A percentile compares a stretch with the other conserved stretches of the same genome.
Conservation (phyloP, 2,888 invertebrate genomes). For the Aphodius sticticus region DNA sequence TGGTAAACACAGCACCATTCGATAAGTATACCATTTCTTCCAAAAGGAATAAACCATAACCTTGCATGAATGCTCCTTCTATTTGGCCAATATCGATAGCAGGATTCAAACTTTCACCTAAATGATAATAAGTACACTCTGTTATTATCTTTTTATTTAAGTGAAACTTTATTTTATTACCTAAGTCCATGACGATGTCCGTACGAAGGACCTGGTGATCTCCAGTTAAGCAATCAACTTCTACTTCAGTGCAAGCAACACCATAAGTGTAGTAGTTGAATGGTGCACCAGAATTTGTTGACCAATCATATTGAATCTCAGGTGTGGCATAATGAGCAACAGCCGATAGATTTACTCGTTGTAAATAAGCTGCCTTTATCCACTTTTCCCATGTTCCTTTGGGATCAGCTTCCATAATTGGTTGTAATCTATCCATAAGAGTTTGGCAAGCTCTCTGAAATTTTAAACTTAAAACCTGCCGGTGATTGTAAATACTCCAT, state of each 20-base stretch:
- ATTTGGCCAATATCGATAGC: slow-evolving; percentile 97
- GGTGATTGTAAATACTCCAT: not conserved
- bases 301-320: slow-evolving; percentile 74
- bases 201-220: slow-evolving; percentile 89
- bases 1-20: slow-evolving; percentile 79
- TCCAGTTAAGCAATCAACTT: slow-evolving; percentile 93
- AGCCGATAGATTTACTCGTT: slow-evolving; percentile 81
- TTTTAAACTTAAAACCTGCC: slow-evolving; percentile 5
- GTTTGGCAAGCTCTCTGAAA: slow-evolving; percentile 78
- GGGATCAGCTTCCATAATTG: slow-evolving; percentile 78
- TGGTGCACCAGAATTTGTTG: slow-evolving; percentile 73
- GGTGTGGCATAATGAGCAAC: slow-evolving; percentile 85
- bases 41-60: slow-evolving; percentile 89
- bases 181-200: slow-evolving; percentile 95
- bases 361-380: slow-evolving; percentile 79
- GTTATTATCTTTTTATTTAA: no score
- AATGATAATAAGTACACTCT: slow-evolving; percentile 46
- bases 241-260: slow-evolving; percentile 86
- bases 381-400: slow-evolving; percentile 85
- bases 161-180: slow-evolving; percentile 14
- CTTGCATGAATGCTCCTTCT: slow-evolving; percentile 95
- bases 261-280: slow-evolving; percentile 91
- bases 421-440: slow-evolving; percentile 76
- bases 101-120: slow-evolving; percentile 84
- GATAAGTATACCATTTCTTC: slow-evolving; percentile 91